Percentiles rank a stretch among this genome's conserved stretches.
phyloP scores from a whole-genome alignment of 2,888 invertebrate species.

The Athrips mouffetella region DNA sequence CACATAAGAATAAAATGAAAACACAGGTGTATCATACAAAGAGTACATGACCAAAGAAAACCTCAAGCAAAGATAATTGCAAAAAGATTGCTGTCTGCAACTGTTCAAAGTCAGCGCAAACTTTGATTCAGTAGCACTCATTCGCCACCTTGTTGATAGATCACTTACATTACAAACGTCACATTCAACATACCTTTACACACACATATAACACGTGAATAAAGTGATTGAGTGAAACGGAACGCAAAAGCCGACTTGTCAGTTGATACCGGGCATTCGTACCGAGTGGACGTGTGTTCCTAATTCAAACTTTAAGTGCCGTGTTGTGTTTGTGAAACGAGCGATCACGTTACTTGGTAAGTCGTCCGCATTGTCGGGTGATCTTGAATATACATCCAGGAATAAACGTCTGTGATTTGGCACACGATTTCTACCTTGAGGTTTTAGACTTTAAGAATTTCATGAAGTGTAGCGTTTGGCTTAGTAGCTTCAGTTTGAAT shows the following conservation, averaged over 20 bases:
- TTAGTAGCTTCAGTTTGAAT: neutral
- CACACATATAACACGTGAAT: neutral
- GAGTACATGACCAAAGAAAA: neutral
- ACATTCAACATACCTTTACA: conserved; percentile 13
- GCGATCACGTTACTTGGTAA: conserved; percentile 51
- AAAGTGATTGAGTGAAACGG: neutral
- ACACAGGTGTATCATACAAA: too few species aligned
- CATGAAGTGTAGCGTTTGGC: conserved; percentile 28
- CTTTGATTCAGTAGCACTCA: neutral
- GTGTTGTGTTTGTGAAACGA: conserved; percentile 50
- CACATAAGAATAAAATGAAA: too few species aligned
- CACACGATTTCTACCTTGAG: conserved; percentile 58
- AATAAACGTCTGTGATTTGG: conserved; percentile 59
- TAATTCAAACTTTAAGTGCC: conserved; percentile 39
- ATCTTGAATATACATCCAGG: conserved; percentile 50
- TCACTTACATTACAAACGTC: conserved; percentile 4
- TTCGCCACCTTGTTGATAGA: neutral
- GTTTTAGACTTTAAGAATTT: conserved; percentile 21
- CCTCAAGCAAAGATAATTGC: neutral
- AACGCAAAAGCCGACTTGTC: conserved; percentile 25
- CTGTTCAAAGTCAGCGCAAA: neutral
- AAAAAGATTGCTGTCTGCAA: neutral
- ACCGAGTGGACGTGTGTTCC: conserved; percentile 38
- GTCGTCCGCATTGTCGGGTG: conserved; percentile 36
- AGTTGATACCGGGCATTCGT: conserved; percentile 53